Evolutionary conservation across 1,140 invertebrate species (phyloP).

Genomic region (Conus ventricosus): DNA sequence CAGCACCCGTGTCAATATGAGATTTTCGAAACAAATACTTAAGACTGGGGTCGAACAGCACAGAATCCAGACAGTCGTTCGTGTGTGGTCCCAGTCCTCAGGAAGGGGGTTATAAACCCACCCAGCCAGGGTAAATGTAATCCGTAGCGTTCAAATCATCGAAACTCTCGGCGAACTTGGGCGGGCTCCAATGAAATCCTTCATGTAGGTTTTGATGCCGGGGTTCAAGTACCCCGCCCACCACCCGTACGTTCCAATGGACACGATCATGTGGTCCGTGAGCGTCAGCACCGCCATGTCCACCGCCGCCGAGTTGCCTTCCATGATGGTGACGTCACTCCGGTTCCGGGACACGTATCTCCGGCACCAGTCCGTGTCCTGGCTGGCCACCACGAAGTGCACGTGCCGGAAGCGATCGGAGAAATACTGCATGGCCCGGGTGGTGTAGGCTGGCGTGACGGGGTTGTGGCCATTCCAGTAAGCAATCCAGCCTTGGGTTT

Average conservation of each 20-base stretch:
- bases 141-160: conserved; percentile 48
- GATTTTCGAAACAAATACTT: too few relatives aligned
- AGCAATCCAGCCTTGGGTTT: not conserved
- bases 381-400: conserved; percentile 21
- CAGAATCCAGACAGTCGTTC: too few relatives aligned
- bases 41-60: too few relatives aligned
- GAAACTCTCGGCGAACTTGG: conserved; percentile 36
- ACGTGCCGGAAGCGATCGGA: not conserved
- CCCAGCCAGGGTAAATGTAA: conserved; percentile 30
- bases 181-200: conserved; percentile 47
- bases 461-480: conserved; percentile 16
- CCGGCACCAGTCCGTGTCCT: conserved; percentile 16
- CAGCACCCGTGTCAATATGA: too few relatives aligned
- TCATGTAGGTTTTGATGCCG: conserved; percentile 60
- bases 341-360: not conserved
- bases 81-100: too few relatives aligned
- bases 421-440: conserved; percentile 6
- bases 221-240: conserved; percentile 63
- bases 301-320: conserved; percentile 39
- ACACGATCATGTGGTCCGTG: conserved; percentile 64
- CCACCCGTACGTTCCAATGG: conserved; percentile 65
- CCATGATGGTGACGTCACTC: conserved; percentile 22
- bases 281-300: conserved; percentile 58
- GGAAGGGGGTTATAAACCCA: not conserved
- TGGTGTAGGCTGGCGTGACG: conserved; percentile 19